Conservation (phyloP, 2,113 vertebrate genomes). For the Fregata magnificens region DNA sequence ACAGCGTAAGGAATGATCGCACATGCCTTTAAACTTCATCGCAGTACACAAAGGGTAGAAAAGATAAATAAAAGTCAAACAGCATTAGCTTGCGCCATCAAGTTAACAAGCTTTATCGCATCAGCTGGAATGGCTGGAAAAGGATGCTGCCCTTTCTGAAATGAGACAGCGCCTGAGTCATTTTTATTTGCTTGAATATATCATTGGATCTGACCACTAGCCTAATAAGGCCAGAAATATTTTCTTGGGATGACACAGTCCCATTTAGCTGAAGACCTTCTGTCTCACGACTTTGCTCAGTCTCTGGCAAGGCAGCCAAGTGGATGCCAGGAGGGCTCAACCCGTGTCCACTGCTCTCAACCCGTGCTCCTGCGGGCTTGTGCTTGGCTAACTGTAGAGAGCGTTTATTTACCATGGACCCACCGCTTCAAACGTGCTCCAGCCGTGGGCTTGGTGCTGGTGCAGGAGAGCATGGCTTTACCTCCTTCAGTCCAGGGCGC, state of each 20-base stretch:
- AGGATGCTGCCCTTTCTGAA: background rate
- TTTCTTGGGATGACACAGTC: background rate
- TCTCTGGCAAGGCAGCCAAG: background rate
- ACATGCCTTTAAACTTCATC: background rate
- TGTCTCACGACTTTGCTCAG: background rate
- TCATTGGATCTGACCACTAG: background rate
- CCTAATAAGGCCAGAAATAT: background rate
- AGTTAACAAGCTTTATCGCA: background rate
- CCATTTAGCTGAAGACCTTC: background rate
- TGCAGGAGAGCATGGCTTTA: background rate
- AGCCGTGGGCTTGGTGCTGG: background rate
- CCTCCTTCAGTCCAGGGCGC: background rate
- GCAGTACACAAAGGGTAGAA: background rate
- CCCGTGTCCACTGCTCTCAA: background rate
- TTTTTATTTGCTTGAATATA: background rate
- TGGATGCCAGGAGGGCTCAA: background rate
- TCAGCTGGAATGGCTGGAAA: background rate
- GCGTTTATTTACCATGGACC: background rate
- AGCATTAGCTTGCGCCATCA: background rate
- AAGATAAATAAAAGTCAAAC: background rate
- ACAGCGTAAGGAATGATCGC: background rate
- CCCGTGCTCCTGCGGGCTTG: fast-evolving
- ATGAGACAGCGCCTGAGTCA: fast-evolving
- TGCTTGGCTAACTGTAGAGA: background rate
- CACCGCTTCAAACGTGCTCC: fast-evolving